phyloP scores from a whole-genome alignment of 1,140 invertebrate species.

The Sinella curviseta region DNA sequence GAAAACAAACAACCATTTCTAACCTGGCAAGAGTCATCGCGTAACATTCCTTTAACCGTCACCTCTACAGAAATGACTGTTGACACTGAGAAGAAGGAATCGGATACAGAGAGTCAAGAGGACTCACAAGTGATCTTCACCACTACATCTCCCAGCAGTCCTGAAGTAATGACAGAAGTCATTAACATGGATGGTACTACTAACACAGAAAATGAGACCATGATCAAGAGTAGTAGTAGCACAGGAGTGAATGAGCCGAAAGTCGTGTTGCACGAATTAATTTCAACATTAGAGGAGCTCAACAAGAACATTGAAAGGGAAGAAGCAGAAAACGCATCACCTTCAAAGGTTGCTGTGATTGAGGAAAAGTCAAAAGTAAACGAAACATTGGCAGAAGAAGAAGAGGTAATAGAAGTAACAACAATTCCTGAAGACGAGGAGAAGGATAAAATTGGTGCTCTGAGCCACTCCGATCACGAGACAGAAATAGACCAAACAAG shows the following conservation, averaged over 20 bases:
- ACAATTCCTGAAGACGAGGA: not conserved
- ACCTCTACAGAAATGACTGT: not conserved
- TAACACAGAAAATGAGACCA: conserved; percentile 2
- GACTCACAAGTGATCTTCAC: too few relatives aligned
- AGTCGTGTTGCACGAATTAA: conserved; percentile 47
- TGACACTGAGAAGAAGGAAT: not conserved
- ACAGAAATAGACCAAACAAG: conserved; percentile 6
- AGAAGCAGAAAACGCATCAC: conserved; percentile 1
- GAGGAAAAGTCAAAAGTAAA: not conserved
- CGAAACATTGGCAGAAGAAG: not conserved
- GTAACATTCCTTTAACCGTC: conserved; percentile 21
- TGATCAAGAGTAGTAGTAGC: not conserved
- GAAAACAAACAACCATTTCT: conserved; percentile 29
- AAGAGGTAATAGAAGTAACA: not conserved
- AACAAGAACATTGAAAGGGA: not conserved
- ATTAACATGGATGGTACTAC: not conserved
- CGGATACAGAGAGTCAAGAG: too few relatives aligned
- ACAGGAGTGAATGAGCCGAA: not conserved
- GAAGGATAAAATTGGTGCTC: not conserved
- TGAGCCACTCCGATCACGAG: not conserved
- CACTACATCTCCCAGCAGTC: too few relatives aligned
- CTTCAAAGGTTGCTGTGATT: too few relatives aligned
- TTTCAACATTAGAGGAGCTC: conserved; percentile 35
- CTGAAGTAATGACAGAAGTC: too few relatives aligned
- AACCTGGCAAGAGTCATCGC: conserved; percentile 39